These are phyloP conservation scores for Eledona agricola DNA, from an alignment of 2,888 invertebrate species.

Conservation along the genomic window DNA sequence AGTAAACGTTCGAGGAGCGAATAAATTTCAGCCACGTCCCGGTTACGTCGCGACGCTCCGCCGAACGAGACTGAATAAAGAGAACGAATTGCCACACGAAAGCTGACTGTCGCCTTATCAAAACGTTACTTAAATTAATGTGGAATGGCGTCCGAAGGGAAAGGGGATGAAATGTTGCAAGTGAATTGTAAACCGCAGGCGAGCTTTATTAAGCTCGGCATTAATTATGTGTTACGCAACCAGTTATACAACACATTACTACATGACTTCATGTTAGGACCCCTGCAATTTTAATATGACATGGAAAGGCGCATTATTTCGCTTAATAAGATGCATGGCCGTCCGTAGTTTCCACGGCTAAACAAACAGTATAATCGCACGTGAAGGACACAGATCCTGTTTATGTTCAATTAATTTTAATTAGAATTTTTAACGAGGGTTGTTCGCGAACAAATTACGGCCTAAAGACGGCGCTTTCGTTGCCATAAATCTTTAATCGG, in stretches of 20 bases:
- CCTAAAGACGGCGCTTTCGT: constrained; percentile 10
- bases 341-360: too few relatives aligned
- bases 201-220: too few relatives aligned
- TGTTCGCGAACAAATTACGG: constrained; percentile 29
- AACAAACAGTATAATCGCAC: constrained; percentile 7
- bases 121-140: constrained; percentile 21
- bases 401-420: constrained; percentile 35
- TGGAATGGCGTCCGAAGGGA: constrained; percentile 1
- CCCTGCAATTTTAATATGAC: too few relatives aligned
- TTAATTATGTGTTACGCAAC: too few relatives aligned
- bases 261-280: too few relatives aligned
- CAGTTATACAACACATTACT: too few relatives aligned
- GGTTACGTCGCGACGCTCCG: constrained; percentile 2
- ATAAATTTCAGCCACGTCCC: constrained; percentile 39
- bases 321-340: too few relatives aligned
- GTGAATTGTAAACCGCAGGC: too few relatives aligned
- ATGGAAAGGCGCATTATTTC: too few relatives aligned
- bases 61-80: constrained; percentile 10
- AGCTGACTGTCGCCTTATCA: constrained; percentile 16
- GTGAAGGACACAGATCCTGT: constrained; percentile 25
- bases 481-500: constrained; percentile 17
- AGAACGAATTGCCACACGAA: constrained; percentile 21
- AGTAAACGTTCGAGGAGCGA: constrained; percentile 35
- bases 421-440: constrained; percentile 27
- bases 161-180: too few relatives aligned